Percentiles rank a stretch among this genome's conserved stretches.
These are phyloP conservation scores for Actinostola sp. DNA, from an alignment of 92 coral and sea anemone genomes.

Conservation along the genomic window DNA sequence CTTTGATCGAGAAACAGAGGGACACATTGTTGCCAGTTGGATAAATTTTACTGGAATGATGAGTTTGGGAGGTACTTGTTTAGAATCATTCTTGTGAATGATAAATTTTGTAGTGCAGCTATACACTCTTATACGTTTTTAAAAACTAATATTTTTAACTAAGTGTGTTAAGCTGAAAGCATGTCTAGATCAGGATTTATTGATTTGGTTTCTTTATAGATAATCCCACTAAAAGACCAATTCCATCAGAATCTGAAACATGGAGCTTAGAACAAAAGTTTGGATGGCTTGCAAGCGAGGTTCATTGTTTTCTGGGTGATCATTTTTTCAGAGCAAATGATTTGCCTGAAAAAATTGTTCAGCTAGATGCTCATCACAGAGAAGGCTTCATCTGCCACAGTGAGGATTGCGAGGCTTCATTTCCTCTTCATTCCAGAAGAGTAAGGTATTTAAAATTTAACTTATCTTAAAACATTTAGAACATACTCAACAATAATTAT, in stretches of 20 bases:
- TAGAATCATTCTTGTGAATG: too few relatives aligned
- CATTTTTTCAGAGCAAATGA: conserved; percentile 20
- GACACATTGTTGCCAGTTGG: conserved; percentile 18
- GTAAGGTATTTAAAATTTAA: too few relatives aligned
- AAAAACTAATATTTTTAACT: too few relatives aligned
- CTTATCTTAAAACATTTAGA: too few relatives aligned
- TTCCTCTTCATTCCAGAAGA: conserved; percentile 42
- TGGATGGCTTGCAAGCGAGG: conserved; percentile 39
- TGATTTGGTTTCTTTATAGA: too few relatives aligned
- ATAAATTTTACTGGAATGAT: conserved; percentile 26
- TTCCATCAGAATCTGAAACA: conserved; percentile 22
- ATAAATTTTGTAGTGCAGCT: too few relatives aligned
- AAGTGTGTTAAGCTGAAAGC: too few relatives aligned
- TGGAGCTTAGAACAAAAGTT: conserved; percentile 18
- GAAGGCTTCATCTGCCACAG: conserved; percentile 39
- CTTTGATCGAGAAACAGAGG: conserved; percentile 32
- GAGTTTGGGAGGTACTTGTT: conserved; percentile 6
- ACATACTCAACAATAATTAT: too few relatives aligned
- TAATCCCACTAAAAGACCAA: conserved; percentile 9
- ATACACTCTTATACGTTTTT: too few relatives aligned
- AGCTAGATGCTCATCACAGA: conserved; percentile 33
- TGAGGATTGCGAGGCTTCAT: conserved; percentile 17
- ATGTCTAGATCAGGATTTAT: too few relatives aligned
- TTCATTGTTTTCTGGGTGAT: conserved; percentile 27
- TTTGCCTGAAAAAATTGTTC: conserved; percentile 32